phyloP scores from a whole-genome alignment of 2,888 invertebrate species.

The Phalera bucephala region DNA sequence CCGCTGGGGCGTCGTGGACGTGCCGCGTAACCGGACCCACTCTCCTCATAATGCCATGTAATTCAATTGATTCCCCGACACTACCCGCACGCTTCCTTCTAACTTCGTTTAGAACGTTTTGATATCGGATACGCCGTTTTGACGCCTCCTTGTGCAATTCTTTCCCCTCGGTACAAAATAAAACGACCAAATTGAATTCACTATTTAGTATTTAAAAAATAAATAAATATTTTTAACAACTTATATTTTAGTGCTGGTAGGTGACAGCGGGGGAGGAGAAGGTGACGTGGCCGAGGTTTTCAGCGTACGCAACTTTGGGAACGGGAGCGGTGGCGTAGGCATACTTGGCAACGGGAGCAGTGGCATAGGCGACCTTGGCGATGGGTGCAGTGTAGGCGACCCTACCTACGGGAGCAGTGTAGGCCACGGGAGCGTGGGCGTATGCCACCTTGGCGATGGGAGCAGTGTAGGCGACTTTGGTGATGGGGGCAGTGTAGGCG shows the following conservation, averaged over 20 bases:
- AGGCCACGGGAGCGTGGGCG: conserved; percentile 32
- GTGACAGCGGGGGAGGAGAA: conserved; percentile 64
- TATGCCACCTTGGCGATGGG: conserved; percentile 37
- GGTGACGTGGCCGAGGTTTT: conserved; percentile 50
- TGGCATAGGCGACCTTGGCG: conserved; percentile 55
- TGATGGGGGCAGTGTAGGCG: conserved; percentile 20
- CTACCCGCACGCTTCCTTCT: conserved; percentile 77
- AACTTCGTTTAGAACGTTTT: conserved; percentile 81
- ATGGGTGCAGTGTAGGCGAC: conserved; percentile 31
- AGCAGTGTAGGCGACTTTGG: conserved; percentile 42
- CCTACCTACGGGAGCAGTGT: conserved; percentile 35
- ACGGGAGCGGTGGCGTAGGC: conserved; percentile 37
- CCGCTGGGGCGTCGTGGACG: conserved; percentile 58
- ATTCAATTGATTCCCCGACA: conserved; percentile 82
- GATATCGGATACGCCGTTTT: conserved; percentile 80
- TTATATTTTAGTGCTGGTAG: conserved; percentile 64
- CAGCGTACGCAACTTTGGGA: conserved; percentile 35
- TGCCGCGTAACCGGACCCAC: conserved; percentile 74
- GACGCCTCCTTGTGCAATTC: conserved; percentile 71
- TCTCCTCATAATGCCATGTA: conserved; percentile 78
- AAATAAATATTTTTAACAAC: conserved; percentile 50
- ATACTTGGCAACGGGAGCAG: conserved; percentile 40
- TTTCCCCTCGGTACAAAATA: conserved; percentile 52
- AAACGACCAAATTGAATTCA: conserved; percentile 37
- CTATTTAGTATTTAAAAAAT: conserved; percentile 29